Evolutionary conservation across 2,113 vertebrate species (phyloP).

Genomic region (Paraplagusia blochii): DNA sequence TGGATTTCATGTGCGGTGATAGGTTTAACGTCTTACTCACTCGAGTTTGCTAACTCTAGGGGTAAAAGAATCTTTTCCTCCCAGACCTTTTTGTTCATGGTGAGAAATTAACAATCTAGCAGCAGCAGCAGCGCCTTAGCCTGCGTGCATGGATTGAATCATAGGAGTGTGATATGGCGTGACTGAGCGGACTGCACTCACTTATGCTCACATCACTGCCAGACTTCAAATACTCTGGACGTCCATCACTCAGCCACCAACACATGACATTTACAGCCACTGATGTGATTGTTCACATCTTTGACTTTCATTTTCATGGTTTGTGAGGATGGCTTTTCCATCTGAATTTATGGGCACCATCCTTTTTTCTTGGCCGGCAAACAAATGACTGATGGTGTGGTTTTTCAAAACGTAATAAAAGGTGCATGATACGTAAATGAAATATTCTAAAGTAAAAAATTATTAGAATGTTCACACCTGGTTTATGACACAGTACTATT

Average conservation of each 20-base stretch:
- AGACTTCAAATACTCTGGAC: slow-evolving; percentile 44
- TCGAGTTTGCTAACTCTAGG: slow-evolving; percentile 3
- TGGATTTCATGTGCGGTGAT: slow-evolving; percentile 20
- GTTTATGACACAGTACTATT: too few species aligned
- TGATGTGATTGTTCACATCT: slow-evolving; percentile 32
- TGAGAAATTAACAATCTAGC: background rate
- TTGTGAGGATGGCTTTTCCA: too few species aligned
- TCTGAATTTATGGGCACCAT: too few species aligned
- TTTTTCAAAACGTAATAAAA: too few species aligned
- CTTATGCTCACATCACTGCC: slow-evolving; percentile 33
- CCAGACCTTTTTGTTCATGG: too few species aligned
- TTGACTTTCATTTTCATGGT: background rate
- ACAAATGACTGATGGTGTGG: too few species aligned
- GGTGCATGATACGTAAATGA: too few species aligned
- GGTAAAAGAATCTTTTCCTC: slow-evolving; percentile 21
- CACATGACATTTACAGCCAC: slow-evolving; percentile 44
- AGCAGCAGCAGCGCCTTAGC: background rate
- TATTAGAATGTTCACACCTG: too few species aligned
- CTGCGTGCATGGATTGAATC: slow-evolving; percentile 44
- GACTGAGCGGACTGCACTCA: slow-evolving; percentile 31
- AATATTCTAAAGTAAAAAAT: too few species aligned
- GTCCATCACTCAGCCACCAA: slow-evolving; percentile 39
- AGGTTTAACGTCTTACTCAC: slow-evolving; percentile 14
- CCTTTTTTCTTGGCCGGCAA: too few species aligned
- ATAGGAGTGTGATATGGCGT: slow-evolving; percentile 35